Evolutionary conservation across 2,888 invertebrate genomes (phyloP), one percentile per base, ranked within the genome.

Genomic region (Tetropium fuscum): DNA sequence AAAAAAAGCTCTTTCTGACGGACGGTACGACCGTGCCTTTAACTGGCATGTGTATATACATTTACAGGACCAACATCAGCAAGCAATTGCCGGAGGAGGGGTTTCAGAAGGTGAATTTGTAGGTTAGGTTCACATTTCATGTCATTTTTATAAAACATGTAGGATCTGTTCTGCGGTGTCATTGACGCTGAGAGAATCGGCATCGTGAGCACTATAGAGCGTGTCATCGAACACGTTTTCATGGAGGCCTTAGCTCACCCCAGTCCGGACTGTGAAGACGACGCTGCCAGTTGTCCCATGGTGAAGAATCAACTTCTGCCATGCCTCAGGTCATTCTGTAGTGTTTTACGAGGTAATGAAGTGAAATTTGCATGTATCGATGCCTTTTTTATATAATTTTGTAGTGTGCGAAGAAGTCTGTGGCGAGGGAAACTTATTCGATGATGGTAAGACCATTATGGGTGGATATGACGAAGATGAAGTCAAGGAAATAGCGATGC

Each of bases 21-120:
- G 94, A 94, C 72, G 94, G 94, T 0, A 92, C 93, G 89, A 89
- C 90, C 66, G 88, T 89, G 34, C 87, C 90, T 10, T 88, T 95
- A 55, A 92, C 90, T 0, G 94, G 94, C 22, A 86, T 92, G 55
- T 93, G 93, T 72, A 89, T 94, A 68, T 94, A 93, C 74, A 94
- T 94, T 85, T 92, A 93, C 77, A 86, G 95, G 67, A 90, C 94
- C 41, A 93, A 90, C 76, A 91, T 90, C 32, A 87, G 89, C 64
- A 94, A 94, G 74, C 93, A 94, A 78, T 81, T 95, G 67, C 94
- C 94, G 0, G 95, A 95, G 79, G 95, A 95, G 83, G 94, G 94
- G n/a, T 95, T 95, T 74, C 94, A 94, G 79, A 94, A 94, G 83
- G 94, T 84, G 59, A 32, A 10, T 4, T 2, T 27, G 27, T 3